Percentiles rank a stretch among this genome's conserved stretches.
Conservation (phyloP, 2,888 invertebrate genomes). For the Cheiracanthium punctorium region DNA sequence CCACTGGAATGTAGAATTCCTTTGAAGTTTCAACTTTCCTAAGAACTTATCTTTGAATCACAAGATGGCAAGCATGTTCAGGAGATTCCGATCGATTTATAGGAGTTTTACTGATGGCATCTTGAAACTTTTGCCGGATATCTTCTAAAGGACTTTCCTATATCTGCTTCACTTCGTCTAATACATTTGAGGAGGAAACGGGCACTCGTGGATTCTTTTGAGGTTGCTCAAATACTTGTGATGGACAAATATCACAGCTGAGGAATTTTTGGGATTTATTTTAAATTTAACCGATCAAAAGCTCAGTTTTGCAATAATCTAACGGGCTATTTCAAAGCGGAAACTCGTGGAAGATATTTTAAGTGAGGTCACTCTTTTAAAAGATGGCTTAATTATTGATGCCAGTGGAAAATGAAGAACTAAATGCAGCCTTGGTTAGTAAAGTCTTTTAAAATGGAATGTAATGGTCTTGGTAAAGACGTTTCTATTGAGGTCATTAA, state of each 20-base stretch:
- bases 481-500: too few species aligned
- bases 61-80: not conserved
- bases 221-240: not conserved
- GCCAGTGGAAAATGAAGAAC: not conserved
- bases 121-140: conserved; percentile 27
- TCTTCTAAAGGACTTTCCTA: not conserved
- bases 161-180: not conserved
- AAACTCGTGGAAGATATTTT: not conserved
- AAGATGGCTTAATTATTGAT: not conserved
- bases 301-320: not conserved
- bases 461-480: not conserved
- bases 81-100: conserved; percentile 53
- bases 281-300: conserved; percentile 10
- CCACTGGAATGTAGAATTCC: not conserved
- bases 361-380: not conserved
- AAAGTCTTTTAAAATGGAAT: not conserved
- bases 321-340: not conserved
- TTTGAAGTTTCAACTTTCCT: not conserved
- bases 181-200: not conserved
- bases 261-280: not conserved
- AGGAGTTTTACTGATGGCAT: conserved; percentile 47
- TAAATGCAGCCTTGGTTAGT: not conserved
- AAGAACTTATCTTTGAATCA: not conserved
- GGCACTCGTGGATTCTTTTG: not conserved
- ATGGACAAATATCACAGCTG: not conserved